These are phyloP conservation scores for Schizopygopsis pylzovi DNA, from an alignment of 2,797 vertebrate genomes.

Conservation along the genomic window DNA sequence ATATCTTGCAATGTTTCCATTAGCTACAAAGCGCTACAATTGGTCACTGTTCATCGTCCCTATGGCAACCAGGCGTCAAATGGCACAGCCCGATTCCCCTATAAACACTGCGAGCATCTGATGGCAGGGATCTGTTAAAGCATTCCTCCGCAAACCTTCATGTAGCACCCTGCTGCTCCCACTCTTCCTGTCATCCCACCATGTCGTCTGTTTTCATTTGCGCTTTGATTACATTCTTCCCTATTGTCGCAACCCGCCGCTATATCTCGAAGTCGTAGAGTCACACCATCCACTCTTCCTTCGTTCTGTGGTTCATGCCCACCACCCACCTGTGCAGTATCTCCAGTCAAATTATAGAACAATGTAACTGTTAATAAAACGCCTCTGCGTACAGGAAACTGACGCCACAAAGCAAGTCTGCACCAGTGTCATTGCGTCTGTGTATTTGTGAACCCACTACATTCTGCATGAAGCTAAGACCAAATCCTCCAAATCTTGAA, in stretches of 20 bases:
- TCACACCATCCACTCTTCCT: conserved; percentile 8
- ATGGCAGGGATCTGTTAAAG: conserved; percentile 57
- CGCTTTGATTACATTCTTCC: conserved; percentile 39
- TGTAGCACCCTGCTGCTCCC: conserved; percentile 1
- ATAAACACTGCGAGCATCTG: conserved; percentile 45
- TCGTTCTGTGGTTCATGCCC: conserved; percentile 4
- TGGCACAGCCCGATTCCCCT: conserved; percentile 54
- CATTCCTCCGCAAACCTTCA: conserved; percentile 5
- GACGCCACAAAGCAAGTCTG: conserved; percentile 9
- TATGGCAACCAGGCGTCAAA: conserved; percentile 74
- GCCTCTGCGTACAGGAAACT: conserved; percentile 31
- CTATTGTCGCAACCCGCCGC: neutral
- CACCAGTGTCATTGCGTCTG: neutral
- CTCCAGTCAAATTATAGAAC: conserved; percentile 44
- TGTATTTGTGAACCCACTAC: neutral
- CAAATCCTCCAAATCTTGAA: conserved; percentile 13
- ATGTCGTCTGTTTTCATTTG: conserved; percentile 29
- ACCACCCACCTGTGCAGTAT: conserved; percentile 35
- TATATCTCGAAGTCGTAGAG: neutral
- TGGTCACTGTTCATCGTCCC: conserved; percentile 69
- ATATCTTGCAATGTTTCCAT: conserved; percentile 45
- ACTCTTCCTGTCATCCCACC: conserved; percentile 31
- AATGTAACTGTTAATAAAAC: conserved; percentile 42
- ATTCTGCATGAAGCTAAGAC: neutral
- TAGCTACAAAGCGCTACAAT: conserved; percentile 60